Base-by-base conservation (phyloP, 1,140 invertebrate genomes). In the Drosophila repletoides region DNA sequence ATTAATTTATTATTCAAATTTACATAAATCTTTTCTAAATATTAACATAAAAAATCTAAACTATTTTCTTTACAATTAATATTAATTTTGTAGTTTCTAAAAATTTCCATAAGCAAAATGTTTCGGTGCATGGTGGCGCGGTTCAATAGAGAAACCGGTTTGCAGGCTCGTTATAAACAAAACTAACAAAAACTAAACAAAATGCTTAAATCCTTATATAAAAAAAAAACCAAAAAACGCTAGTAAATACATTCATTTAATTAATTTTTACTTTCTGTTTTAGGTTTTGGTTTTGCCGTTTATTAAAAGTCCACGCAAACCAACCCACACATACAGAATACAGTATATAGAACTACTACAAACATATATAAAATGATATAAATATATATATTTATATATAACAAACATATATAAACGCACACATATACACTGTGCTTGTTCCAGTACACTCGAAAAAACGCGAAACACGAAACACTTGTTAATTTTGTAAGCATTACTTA, bases 261-360 rank as follows among this genome's bases (percentile, higher is more conserved):
- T 68, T 31, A 9, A 34, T 21, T 65, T 65, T 71, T 71, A 55
- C 49, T 58, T 67, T 72, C 63, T 49, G 64, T 76, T 77, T 74
- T 77, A 77, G 72, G 67, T 75, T 75, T 77, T 64, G 72, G 68
- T 75, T 77, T 68, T 72, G 75, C 75, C 55, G 72, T 75, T 59
- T 77, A 77, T 60, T 72, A 75, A 75, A n/a, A 49, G 51, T 26
- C 43, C 46, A 70, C 45, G 59, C 66, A 70, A 41, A 60, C 46
- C 58, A 33, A 40, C 66, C 17, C 17, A 40, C 52, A 45, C 34
- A 58, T 33, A 60, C 6, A 19, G 28, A 41, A 51, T 46, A 45
- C 28, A 9, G 31, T 14, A 43, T 48, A 49, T 9, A 49, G 26
- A 53, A 26, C 21, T 34, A 28, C 29, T 10, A 53, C 12, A 63